Evolutionary conservation across 2,888 invertebrate genomes (phyloP).

Genomic region (Conchocele bisecta): DNA sequence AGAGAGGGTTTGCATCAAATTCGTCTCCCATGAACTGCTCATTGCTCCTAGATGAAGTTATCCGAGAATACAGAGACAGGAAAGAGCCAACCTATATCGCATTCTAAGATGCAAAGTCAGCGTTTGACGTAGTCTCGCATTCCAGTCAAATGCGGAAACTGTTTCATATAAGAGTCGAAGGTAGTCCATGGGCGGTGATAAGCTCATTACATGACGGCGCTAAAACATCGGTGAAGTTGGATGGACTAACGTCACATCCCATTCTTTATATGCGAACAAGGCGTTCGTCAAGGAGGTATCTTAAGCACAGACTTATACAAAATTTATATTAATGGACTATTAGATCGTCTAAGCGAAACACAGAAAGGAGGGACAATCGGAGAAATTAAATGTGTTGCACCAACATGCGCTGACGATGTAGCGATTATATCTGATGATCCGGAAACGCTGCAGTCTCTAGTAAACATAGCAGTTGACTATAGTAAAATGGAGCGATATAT

Average conservation of each 20-base stretch:
- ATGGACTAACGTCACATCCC: neutral
- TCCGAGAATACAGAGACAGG: neutral
- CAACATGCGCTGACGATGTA: too few relatives aligned
- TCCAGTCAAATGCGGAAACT: constrained; percentile 16
- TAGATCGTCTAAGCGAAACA: neutral
- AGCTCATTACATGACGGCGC: constrained; percentile 5
- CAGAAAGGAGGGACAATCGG: neutral
- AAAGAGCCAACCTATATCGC: neutral
- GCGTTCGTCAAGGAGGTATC: constrained; percentile 11
- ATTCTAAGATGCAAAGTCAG: constrained; percentile 20
- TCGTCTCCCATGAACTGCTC: constrained; percentile 7
- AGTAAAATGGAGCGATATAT: constrained; percentile 3
- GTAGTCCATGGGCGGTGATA: constrained; percentile 5
- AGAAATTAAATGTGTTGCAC: too few relatives aligned
- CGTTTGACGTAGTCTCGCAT: constrained; percentile 25
- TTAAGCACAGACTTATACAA: constrained; percentile 16
- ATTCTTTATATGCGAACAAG: neutral
- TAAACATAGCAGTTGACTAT: constrained; percentile 5
- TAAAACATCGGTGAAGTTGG: constrained; percentile 10
- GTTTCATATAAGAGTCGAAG: neutral
- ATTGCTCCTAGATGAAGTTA: constrained; percentile 16
- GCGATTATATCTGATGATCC: too few relatives aligned
- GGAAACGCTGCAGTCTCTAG: too few relatives aligned
- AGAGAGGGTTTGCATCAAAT: constrained; percentile 14
- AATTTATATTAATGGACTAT: constrained; percentile 11